Evolutionary conservation across 2,113 vertebrate genomes (phyloP).

Genomic region (Myrmophylax atrothorax): DNA sequence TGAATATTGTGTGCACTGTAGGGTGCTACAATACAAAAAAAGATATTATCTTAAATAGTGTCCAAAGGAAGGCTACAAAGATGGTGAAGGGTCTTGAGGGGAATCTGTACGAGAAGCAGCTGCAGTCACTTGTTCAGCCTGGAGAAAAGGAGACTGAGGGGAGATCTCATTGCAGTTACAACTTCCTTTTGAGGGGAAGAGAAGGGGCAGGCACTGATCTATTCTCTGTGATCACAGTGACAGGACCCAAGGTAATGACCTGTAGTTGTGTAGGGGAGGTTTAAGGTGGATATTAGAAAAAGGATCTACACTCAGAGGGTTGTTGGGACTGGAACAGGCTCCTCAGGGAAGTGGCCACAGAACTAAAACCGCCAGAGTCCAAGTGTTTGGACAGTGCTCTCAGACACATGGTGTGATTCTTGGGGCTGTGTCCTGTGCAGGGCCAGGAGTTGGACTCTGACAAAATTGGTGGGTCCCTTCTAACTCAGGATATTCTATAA

Average conservation of each 20-base stretch:
- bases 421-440: not conserved
- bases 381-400: not conserved
- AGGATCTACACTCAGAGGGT: accelerated
- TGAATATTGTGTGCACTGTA: accelerated
- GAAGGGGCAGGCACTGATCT: not conserved
- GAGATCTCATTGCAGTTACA: not conserved
- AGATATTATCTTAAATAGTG: not conserved
- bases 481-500: not conserved
- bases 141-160: not conserved
- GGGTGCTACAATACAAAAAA: not conserved
- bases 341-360: not conserved
- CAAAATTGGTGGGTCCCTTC: not conserved
- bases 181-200: not conserved
- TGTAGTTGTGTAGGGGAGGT: not conserved
- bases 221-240: not conserved
- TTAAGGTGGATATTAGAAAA: not conserved
- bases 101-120: not conserved
- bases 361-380: not conserved
- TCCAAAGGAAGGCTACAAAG: not conserved
- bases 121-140: not conserved
- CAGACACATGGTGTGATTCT: not conserved
- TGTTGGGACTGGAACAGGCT: not conserved
- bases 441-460: not conserved
- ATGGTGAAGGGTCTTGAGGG: not conserved
- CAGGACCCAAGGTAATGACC: no score